phyloP scores from a whole-genome alignment of 2,113 vertebrate species.

The Lampris megalopsis region DNA sequence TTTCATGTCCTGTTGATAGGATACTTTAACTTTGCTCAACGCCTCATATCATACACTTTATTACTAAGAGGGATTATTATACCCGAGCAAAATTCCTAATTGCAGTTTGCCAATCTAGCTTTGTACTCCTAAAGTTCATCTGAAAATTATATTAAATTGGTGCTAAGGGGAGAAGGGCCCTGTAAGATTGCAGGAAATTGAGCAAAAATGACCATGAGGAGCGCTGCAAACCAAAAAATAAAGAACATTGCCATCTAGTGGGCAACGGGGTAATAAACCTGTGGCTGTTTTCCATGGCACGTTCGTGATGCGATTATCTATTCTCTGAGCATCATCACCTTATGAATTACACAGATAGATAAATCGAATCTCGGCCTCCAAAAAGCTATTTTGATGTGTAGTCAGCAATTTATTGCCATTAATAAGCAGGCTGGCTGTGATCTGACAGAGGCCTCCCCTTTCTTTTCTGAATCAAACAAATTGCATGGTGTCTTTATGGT shows the following conservation, averaged over 20 bases:
- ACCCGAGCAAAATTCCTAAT: not conserved
- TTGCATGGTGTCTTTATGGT: too few relatives aligned
- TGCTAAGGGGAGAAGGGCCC: not conserved
- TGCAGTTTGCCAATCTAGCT: not conserved
- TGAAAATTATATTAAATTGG: not conserved
- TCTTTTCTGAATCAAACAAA: too few relatives aligned
- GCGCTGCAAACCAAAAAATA: conserved; percentile 5
- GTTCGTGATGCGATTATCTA: not conserved
- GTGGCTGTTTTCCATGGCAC: not conserved
- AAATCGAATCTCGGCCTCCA: not conserved
- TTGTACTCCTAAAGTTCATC: not conserved
- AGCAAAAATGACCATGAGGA: not conserved
- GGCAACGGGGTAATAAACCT: not conserved
- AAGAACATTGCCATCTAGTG: conserved; percentile 72
- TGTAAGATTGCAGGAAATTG: not conserved
- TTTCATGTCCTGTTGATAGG: too few relatives aligned
- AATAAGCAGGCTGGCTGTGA: not conserved
- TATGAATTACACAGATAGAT: not conserved
- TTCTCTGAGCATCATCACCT: not conserved
- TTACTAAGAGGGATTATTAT: not conserved
- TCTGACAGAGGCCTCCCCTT: too few relatives aligned
- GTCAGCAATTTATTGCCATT: not conserved
- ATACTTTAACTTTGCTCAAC: too few relatives aligned
- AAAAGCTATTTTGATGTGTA: not conserved
- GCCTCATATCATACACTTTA: not conserved